A percentile compares a stretch with the other conserved stretches of the same genome.
phyloP scores from a whole-genome alignment of 2,797 vertebrate species.

The Meda fulgida region DNA sequence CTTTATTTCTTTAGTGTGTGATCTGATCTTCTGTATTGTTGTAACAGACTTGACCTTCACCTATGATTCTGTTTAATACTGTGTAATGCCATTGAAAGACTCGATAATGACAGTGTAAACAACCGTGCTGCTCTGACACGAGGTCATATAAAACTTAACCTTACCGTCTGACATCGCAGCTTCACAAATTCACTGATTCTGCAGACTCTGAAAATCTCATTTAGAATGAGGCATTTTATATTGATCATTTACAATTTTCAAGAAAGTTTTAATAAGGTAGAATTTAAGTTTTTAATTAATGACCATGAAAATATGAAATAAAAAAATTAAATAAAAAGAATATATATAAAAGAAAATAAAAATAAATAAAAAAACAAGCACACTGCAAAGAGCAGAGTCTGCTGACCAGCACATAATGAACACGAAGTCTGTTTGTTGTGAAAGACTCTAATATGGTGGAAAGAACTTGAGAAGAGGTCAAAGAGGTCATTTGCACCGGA shows the following conservation, averaged over 20 bases:
- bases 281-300: neutral
- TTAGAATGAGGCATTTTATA: neutral
- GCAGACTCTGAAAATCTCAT: neutral
- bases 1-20: conserved; percentile 38
- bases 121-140: conserved; percentile 22
- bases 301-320: neutral
- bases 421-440: conserved; percentile 30
- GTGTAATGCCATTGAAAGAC: conserved; percentile 36
- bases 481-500: conserved; percentile 43
- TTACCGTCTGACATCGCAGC: conserved; percentile 27
- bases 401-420: conserved; percentile 31
- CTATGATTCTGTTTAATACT: conserved; percentile 24
- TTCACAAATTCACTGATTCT: conserved; percentile 23
- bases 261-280: neutral
- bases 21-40: conserved; percentile 35
- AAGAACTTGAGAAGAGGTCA: conserved; percentile 47
- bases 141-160: conserved; percentile 37
- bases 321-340: neutral
- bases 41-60: conserved; percentile 33
- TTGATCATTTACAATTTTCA: neutral
- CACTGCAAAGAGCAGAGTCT: neutral
- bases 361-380: neutral
- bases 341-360: neutral
- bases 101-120: conserved; percentile 51
- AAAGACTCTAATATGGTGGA: conserved; percentile 38